Evolutionary conservation across 2,888 invertebrate genomes (phyloP), one percentile per base, ranked within the genome.

Genomic region (Phalera bucephala): DNA sequence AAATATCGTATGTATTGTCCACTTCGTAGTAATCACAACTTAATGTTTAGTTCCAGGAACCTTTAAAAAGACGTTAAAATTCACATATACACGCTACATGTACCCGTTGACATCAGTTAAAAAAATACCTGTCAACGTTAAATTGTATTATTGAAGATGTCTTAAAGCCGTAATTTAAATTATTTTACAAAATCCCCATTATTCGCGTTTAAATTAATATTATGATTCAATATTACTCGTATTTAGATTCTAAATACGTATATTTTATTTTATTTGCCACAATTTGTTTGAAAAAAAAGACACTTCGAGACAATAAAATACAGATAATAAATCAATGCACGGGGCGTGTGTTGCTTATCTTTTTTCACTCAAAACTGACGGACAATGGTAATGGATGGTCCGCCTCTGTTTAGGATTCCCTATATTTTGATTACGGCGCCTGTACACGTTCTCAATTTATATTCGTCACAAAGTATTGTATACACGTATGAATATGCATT

Each of bases 311-410:
- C n/a, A n/a, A n/a, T n/a, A 7, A 25, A 25, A 25, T 7, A 25
- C 12, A 25, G 6, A 21, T 22, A 2, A 7, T 7, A 30, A 23
- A 35, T 28, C 11, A 10, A 35, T 29, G 10, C 33, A 22, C 39
- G 45, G 21, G 20, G 39, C 50, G 50, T 54, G 54, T 50, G 39
- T 20, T 45, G 10, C 38, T 39, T 13, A 25, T 19, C 25, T 51
- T 44, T 50, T 50, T 50, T 40, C 34, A 23, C 32, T 44, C 19
- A 35, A 40, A 51, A 51, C 50, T 51, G 51, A 31, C 39, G 13
- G 31, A 20, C 36, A 33, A 31, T 49, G 39, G 25, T 2, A 13
- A 23, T 12, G 23, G 26, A 31, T n/a, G n/a, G n/a, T n/a, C 9
- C 14, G 14, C 15, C 15, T 9, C n/a, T 28, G 15, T 28, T 15